Percentiles rank a stretch among this genome's conserved stretches.
Conservation (phyloP, 2,113 vertebrate genomes). For the Dromiciops gliroides region DNA sequence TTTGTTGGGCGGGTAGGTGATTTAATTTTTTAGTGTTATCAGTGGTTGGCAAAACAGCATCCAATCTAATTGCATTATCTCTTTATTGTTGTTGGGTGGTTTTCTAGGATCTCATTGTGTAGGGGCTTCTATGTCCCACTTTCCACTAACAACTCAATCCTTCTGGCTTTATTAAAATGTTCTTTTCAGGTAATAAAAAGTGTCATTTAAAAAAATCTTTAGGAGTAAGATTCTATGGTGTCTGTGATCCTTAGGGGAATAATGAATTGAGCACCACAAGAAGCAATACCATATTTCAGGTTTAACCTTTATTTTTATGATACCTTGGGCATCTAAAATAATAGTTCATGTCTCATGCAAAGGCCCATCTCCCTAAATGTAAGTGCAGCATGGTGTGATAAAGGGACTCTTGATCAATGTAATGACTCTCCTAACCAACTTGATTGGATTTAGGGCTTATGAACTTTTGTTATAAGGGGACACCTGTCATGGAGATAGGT, state of each 20-base stretch:
- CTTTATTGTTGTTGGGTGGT: not conserved
- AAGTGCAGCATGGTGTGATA: not conserved
- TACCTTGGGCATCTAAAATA: constrained; percentile 39
- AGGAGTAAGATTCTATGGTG: not conserved
- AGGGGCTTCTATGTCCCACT: not conserved
- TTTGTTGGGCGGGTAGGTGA: not conserved
- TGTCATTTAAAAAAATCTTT: not conserved
- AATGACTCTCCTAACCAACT: not conserved
- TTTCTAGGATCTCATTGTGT: not conserved
- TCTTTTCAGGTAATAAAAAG: constrained; percentile 27
- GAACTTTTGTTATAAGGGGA: not conserved
- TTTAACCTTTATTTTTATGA: constrained; percentile 49
- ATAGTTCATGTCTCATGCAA: not conserved
- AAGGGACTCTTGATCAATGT: not conserved
- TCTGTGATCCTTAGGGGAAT: not conserved
- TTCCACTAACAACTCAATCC: not conserved
- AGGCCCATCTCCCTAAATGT: not conserved
- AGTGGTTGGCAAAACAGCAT: not conserved
- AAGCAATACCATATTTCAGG: not conserved
- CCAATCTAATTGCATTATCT: too few species aligned
- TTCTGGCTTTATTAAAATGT: not conserved
- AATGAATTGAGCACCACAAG: rapidly evolving
- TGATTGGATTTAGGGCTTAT: not conserved
- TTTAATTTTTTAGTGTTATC: not conserved
- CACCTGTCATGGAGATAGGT: not conserved